Conservation (phyloP, 2,888 invertebrate species). For the Campopleginae sp. region DNA sequence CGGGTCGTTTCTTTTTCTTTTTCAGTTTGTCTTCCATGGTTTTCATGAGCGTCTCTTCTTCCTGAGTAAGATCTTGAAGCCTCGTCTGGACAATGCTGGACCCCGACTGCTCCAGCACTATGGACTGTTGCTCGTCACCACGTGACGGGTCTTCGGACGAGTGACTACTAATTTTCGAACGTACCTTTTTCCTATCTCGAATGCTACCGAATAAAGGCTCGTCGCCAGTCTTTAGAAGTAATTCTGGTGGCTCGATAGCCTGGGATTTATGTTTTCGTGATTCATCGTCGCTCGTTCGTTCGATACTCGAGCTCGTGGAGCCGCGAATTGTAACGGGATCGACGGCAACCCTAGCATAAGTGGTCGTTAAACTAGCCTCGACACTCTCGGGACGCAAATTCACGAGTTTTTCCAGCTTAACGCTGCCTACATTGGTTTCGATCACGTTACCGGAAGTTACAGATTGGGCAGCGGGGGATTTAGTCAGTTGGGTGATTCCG, state of each 20-base stretch:
- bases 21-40: constrained; percentile 70
- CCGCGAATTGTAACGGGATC: constrained; percentile 63
- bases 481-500: constrained; percentile 70
- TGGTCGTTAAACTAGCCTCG: constrained; percentile 79
- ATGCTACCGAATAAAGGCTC: constrained; percentile 80
- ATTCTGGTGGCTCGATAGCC: constrained; percentile 44
- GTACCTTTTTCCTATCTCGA: constrained; percentile 77
- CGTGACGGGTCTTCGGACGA: constrained; percentile 17
- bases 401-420: constrained; percentile 77
- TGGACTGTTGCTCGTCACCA: constrained; percentile 35
- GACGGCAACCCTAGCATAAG: constrained; percentile 75
- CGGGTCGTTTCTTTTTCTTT: constrained; percentile 73
- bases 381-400: constrained; percentile 79
- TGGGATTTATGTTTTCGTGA: constrained; percentile 42
- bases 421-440: constrained; percentile 70
- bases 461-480: constrained; percentile 71
- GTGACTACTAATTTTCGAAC: constrained; percentile 61
- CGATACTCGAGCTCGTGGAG: constrained; percentile 47
- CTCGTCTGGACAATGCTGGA: constrained; percentile 37
- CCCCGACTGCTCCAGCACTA: constrained; percentile 13
- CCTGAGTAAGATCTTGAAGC: constrained; percentile 44
- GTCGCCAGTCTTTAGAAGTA: constrained; percentile 67
- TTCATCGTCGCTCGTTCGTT: constrained; percentile 54
- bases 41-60: constrained; percentile 66
- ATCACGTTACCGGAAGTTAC: constrained; percentile 73